Evolutionary conservation across 2,113 vertebrate genomes (phyloP).

Genomic region (Pomatostomus ruficeps): DNA sequence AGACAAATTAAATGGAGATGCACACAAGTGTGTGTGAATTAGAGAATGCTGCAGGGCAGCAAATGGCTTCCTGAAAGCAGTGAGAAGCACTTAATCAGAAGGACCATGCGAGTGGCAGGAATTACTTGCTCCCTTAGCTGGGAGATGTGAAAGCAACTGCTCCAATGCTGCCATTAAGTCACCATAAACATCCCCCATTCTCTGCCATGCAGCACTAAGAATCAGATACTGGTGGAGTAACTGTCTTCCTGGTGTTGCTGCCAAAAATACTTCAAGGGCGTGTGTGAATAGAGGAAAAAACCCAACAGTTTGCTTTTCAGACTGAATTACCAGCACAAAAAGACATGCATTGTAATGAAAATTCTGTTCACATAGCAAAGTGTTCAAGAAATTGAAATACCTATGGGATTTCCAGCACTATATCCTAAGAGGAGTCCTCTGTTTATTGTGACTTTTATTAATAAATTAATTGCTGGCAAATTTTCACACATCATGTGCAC

Average conservation of each 20-base stretch:
- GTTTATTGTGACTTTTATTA: background rate
- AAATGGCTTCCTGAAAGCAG: background rate
- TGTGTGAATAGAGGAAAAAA: background rate
- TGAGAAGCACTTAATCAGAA: background rate
- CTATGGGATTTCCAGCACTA: background rate
- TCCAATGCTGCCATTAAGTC: background rate
- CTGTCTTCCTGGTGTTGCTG: background rate
- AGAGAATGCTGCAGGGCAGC: background rate
- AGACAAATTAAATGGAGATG: background rate
- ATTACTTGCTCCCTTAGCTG: background rate
- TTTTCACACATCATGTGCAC: background rate
- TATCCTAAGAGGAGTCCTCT: background rate
- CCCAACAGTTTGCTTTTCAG: background rate
- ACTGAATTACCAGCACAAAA: background rate
- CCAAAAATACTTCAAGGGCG: background rate
- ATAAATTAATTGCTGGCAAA: background rate
- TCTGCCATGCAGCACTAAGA: background rate
- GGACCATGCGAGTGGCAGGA: background rate
- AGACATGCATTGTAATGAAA: background rate
- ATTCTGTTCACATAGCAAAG: background rate
- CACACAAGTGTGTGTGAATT: background rate
- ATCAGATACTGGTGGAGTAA: background rate
- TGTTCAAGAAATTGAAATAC: background rate
- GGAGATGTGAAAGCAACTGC: background rate
- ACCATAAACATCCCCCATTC: background rate